These are phyloP conservation scores for Agrochola lychnidis DNA, from an alignment of 2,888 invertebrate species.

Conservation along the genomic window DNA sequence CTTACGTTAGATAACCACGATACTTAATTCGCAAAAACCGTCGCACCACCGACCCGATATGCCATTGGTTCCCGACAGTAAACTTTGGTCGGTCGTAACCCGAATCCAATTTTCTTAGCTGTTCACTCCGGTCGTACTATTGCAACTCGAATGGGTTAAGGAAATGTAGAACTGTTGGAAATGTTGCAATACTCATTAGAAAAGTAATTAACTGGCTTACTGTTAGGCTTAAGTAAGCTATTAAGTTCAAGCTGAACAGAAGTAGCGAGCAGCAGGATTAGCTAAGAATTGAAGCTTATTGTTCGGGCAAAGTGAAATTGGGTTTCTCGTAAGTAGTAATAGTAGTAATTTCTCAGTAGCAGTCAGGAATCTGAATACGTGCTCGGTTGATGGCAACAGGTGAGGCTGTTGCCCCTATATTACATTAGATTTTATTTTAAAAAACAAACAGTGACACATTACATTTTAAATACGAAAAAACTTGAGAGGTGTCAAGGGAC, in stretches of 20 bases:
- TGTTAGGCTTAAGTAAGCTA: constrained; percentile 26
- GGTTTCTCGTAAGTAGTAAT: too few relatives aligned
- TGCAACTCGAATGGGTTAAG: constrained; percentile 23
- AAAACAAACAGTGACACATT: too few relatives aligned
- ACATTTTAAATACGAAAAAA: too few relatives aligned
- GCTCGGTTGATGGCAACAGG: neutral
- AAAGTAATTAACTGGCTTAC: neutral
- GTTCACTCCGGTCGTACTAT: constrained; percentile 48
- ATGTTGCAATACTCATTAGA: constrained; percentile 10
- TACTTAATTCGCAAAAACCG: constrained; percentile 24
- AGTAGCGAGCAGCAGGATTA: neutral
- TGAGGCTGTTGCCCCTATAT: neutral
- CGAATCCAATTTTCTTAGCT: constrained; percentile 70
- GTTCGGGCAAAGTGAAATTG: neutral
- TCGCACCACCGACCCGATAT: constrained; percentile 18
- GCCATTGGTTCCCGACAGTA: constrained; percentile 45
- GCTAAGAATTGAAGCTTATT: neutral
- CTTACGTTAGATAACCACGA: neutral
- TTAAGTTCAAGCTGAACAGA: neutral
- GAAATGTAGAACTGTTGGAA: constrained; percentile 11
- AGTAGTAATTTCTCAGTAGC: neutral
- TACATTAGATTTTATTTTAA: neutral
- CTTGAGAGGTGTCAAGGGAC: too few relatives aligned
- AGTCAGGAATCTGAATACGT: neutral
- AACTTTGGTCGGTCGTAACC: constrained; percentile 69